phyloP scores from a whole-genome alignment of 53 echinoderm and acorn worm species.

The Crossaster papposus region DNA sequence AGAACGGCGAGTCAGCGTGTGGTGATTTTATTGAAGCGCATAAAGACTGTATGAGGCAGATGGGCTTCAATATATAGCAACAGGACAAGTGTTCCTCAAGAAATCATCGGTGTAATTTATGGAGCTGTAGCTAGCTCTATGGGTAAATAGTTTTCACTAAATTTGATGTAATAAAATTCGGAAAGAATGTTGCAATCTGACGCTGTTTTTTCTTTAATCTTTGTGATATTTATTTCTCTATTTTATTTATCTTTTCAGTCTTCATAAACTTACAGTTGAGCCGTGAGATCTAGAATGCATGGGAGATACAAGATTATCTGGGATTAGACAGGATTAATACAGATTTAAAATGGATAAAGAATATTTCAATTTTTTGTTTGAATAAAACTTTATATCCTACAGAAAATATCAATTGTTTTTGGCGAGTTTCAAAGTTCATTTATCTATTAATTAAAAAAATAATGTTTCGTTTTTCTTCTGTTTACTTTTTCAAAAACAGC shows the following conservation, averaged over 20 bases:
- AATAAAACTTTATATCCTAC: too few relatives aligned
- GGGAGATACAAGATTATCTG: not conserved
- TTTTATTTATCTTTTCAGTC: not conserved
- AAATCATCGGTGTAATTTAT: not conserved
- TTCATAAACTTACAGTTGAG: not conserved
- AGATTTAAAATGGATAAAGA: too few relatives aligned
- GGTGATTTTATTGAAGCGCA: slow-evolving; percentile 92
- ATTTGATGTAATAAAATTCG: too few relatives aligned
- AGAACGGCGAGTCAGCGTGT: slow-evolving; percentile 89
- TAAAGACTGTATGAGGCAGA: slow-evolving; percentile 88
- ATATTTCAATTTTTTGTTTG: too few relatives aligned
- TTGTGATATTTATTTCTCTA: not conserved
- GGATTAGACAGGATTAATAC: not conserved
- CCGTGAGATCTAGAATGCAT: slow-evolving; percentile 2
- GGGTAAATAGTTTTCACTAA: too few relatives aligned
- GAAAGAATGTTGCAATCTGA: too few relatives aligned
- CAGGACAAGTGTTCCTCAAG: not conserved
- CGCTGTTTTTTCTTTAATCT: too few relatives aligned
- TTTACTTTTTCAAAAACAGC: not conserved
- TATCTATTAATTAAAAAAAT: not conserved
- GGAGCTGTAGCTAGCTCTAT: not conserved
- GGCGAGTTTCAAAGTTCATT: not conserved
- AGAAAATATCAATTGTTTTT: not conserved
- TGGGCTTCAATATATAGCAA: slow-evolving; percentile 92
- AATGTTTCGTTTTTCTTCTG: not conserved